Evolutionary conservation across 23 tunicate species (phyloP).

Genomic region (Halocynthia roretzi): DNA sequence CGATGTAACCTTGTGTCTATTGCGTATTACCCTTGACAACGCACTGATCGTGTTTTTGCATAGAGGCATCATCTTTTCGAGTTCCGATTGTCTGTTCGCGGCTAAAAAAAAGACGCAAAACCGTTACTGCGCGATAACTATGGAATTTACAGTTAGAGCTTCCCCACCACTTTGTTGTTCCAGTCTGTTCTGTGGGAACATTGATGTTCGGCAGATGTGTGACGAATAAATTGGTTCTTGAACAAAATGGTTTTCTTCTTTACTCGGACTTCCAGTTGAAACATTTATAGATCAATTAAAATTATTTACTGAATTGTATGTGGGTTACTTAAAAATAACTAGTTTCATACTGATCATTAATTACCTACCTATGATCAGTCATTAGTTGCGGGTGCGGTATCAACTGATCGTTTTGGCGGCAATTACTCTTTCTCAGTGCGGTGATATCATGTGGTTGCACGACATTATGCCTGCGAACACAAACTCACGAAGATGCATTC

Average conservation of each 20-base stretch:
- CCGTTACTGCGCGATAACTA: neutral
- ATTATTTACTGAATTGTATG: neutral
- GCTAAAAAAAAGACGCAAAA: neutral
- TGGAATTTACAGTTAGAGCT: neutral
- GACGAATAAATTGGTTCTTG: constrained; percentile 36
- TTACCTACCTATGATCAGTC: constrained; percentile 17
- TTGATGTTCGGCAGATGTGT: constrained; percentile 25
- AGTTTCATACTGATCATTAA: neutral
- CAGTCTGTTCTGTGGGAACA: constrained; percentile 56
- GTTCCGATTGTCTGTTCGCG: neutral
- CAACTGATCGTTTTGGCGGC: constrained; percentile 46
- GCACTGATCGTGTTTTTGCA: constrained; percentile 39
- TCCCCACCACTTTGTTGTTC: constrained; percentile 30
- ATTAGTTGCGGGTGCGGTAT: constrained; percentile 26
- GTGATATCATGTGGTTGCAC: constrained; percentile 45
- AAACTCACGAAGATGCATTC: neutral
- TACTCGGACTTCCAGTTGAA: constrained; percentile 18
- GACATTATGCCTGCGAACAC: constrained; percentile 33
- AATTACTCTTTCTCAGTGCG: constrained; percentile 28
- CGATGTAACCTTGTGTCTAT: constrained; percentile 41
- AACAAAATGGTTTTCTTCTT: constrained; percentile 39
- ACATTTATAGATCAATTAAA: neutral
- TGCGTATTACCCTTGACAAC: constrained; percentile 22
- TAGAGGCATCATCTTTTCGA: constrained; percentile 16
- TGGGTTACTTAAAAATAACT: neutral